phyloP scores from a whole-genome alignment of 2,888 invertebrate species.

The Hypomecis punctinalis region DNA sequence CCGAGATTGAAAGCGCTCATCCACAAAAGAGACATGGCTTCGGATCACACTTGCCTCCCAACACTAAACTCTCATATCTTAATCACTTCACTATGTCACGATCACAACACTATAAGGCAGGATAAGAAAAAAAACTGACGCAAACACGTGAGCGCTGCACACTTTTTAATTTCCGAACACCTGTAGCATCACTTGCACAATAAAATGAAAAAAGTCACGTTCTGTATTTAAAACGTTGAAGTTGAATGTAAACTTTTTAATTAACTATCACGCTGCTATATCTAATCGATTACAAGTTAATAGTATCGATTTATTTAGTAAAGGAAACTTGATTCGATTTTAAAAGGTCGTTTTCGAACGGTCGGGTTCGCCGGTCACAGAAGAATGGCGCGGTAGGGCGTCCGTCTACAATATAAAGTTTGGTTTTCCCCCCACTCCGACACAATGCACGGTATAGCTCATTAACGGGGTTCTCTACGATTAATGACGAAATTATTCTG shows the following conservation, averaged over 20 bases:
- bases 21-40: constrained; percentile 86
- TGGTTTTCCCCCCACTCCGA: constrained; percentile 63
- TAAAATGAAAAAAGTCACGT: neutral
- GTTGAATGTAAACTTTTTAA: constrained; percentile 11
- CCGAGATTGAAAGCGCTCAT: constrained; percentile 87
- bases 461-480: constrained; percentile 26
- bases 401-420: constrained; percentile 65
- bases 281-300: constrained; percentile 3
- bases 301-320: constrained; percentile 19
- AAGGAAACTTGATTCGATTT: constrained; percentile 25
- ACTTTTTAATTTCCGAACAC: neutral
- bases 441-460: constrained; percentile 31
- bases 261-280: neutral
- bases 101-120: constrained; percentile 2
- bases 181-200: neutral
- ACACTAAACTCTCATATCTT: constrained; percentile 23
- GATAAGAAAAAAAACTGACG: neutral
- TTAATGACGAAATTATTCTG: constrained; percentile 49
- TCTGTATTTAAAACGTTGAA: neutral
- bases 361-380: constrained; percentile 44
- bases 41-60: constrained; percentile 44
- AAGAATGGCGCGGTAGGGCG: constrained; percentile 60
- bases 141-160: neutral
- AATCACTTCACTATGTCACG: constrained; percentile 7
- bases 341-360: constrained; percentile 52